Conservation (phyloP, 2,888 invertebrate genomes). For the Andrena bicolor region DNA sequence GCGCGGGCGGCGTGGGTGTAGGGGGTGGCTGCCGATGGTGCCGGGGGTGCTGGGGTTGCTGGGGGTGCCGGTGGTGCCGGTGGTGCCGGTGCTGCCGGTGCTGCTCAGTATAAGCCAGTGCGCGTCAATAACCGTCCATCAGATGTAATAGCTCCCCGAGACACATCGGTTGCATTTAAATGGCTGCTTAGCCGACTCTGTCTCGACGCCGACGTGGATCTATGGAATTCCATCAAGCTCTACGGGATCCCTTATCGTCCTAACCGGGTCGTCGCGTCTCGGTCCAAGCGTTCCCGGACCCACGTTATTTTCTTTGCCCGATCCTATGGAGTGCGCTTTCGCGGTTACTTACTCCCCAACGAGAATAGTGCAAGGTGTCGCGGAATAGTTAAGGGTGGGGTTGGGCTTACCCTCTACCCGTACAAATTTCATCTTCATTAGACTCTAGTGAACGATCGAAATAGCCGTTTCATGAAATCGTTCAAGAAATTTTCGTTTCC, state of each 20-base stretch:
- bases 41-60: constrained; percentile 4
- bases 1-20: constrained; percentile 47
- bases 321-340: constrained; percentile 61
- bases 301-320: constrained; percentile 69
- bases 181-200: constrained; percentile 85
- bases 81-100: constrained; percentile 74
- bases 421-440: constrained; percentile 1
- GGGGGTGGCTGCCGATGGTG: constrained; percentile 47
- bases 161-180: constrained; percentile 86
- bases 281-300: constrained; percentile 72
- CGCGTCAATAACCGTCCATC: constrained; percentile 85
- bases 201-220: constrained; percentile 85
- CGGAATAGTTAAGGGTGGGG: not conserved
- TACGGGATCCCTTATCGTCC: constrained; percentile 84
- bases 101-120: constrained; percentile 84
- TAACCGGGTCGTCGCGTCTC: constrained; percentile 82
- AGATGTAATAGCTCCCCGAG: constrained; percentile 85
- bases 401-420: not conserved
- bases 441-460: not conserved
- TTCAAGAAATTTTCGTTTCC: not conserved
- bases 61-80: constrained; percentile 39
- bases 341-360: constrained; percentile 52
- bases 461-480: not conserved
- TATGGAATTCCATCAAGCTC: constrained; percentile 85
- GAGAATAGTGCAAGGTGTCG: constrained; percentile 3